Conservation (phyloP, 2,888 invertebrate species). For the Marasmarcha lunaedactyla region DNA sequence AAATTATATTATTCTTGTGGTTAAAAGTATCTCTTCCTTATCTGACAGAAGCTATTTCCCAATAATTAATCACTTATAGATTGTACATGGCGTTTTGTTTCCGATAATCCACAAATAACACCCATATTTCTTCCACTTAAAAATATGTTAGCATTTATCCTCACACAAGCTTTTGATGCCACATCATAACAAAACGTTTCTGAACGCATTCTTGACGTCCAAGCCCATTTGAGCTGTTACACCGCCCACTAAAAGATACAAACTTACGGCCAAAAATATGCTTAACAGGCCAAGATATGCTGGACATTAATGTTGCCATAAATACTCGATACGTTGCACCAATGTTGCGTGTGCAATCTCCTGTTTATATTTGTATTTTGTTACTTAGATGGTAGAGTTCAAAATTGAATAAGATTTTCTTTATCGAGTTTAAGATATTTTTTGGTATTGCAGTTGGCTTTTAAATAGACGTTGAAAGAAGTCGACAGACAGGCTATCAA, state of each 20-base stretch:
- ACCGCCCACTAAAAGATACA: background rate
- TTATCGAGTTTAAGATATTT: conserved; percentile 10
- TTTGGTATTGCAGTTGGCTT: conserved; percentile 29
- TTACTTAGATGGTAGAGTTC: conserved; percentile 6
- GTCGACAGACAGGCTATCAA: conserved; percentile 62
- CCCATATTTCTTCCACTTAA: conserved; percentile 45
- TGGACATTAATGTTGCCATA: conserved; percentile 36
- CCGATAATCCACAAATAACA: conserved; percentile 50
- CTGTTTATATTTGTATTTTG: conserved; percentile 19
- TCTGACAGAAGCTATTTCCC: too few species aligned
- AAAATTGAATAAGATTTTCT: background rate
- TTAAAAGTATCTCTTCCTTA: too few species aligned
- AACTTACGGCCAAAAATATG: conserved; percentile 6
- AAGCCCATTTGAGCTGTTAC: conserved; percentile 21
- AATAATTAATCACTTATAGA: conserved; percentile 43
- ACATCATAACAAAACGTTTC: conserved; percentile 41
- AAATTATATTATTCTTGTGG: too few species aligned
- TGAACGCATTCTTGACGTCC: conserved; percentile 18
- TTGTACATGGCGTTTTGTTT: conserved; percentile 48
- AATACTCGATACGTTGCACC: conserved; percentile 38
- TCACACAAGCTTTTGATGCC: conserved; percentile 31
- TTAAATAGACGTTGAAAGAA: conserved; percentile 69
- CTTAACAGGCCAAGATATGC: conserved; percentile 23
- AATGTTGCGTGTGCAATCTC: conserved; percentile 20
- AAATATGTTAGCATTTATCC: conserved; percentile 53